These are phyloP conservation scores for Gymnoscopelus braueri DNA, from an alignment of 2,797 vertebrate genomes.

Conservation along the genomic window DNA sequence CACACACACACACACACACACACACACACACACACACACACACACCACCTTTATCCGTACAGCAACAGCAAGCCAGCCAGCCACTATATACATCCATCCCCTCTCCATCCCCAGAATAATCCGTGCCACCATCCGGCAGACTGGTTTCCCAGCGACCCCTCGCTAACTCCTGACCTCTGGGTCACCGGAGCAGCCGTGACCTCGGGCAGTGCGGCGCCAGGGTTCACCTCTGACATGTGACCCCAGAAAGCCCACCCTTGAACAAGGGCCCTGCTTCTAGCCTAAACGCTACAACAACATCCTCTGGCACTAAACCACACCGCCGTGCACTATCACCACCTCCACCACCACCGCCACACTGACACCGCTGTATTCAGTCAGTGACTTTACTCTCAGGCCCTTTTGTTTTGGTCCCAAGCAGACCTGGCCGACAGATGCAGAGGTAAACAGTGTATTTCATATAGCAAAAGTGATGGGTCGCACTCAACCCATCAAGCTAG, in stretches of 20 bases:
- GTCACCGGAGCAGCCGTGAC: constrained; percentile 53
- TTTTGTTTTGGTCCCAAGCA: constrained; percentile 1
- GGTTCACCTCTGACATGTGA: constrained; percentile 63
- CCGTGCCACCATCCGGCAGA: constrained; percentile 30
- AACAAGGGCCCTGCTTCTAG: constrained; percentile 2
- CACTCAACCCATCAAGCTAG: too few species aligned
- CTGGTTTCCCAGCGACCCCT: constrained; percentile 49
- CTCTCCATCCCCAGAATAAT: constrained; percentile 40
- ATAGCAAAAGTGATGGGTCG: too few species aligned
- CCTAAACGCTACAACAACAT: constrained; percentile 19
- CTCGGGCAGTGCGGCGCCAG: constrained; percentile 64
- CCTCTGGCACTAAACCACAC: constrained; percentile 4
- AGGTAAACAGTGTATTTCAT: too few species aligned
- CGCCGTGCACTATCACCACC: neutral
- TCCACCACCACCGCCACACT: neutral
- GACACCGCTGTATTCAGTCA: neutral
- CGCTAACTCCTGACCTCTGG: constrained; percentile 58
- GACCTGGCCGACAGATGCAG: constrained; percentile 2
- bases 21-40: constrained; percentile 4
- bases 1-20: constrained; percentile 1
- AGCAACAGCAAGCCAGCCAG: constrained; percentile 1
- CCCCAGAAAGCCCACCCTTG: constrained; percentile 53
- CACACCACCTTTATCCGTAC: constrained; percentile 1
- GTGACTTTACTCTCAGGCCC: neutral
- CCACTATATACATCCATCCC: constrained; percentile 12